These are phyloP conservation scores for Drusus annulatus DNA, from an alignment of 1,140 invertebrate genomes.

Conservation along the genomic window DNA sequence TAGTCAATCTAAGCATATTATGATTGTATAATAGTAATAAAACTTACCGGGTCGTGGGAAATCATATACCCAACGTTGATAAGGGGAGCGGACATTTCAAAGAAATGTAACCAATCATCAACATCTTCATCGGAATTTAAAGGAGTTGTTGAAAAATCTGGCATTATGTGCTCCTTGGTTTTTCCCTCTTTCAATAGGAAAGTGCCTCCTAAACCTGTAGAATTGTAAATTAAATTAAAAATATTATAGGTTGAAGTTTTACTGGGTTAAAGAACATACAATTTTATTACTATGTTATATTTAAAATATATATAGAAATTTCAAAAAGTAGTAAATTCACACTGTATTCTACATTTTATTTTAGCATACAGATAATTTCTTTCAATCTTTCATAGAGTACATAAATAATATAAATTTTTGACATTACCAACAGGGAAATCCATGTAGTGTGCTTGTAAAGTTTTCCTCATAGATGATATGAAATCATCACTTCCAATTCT, in stretches of 20 bases:
- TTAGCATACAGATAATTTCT: too few species aligned
- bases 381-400: too few species aligned
- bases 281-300: conserved; percentile 32
- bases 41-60: conserved; percentile 85
- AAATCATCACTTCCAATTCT: conserved; percentile 87
- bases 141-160: conserved; percentile 87
- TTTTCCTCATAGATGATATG: conserved; percentile 85
- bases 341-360: not conserved
- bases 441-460: conserved; percentile 79
- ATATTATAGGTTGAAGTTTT: too few species aligned
- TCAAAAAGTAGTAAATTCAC: conserved; percentile 1
- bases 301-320: too few species aligned
- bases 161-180: conserved; percentile 94
- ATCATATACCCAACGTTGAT: conserved; percentile 90
- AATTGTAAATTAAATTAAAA: too few species aligned
- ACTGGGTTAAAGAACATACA: not conserved
- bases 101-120: conserved; percentile 93
- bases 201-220: conserved; percentile 86
- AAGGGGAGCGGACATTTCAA: conserved; percentile 89
- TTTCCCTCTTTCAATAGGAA: conserved; percentile 88
- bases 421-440: conserved; percentile 81
- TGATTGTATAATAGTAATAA: too few species aligned
- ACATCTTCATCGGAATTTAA: conserved; percentile 82
- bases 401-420: too few species aligned
- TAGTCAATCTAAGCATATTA: too few species aligned